phyloP scores from a whole-genome alignment of 2,888 invertebrate species.

The Lymantria dispar region DNA sequence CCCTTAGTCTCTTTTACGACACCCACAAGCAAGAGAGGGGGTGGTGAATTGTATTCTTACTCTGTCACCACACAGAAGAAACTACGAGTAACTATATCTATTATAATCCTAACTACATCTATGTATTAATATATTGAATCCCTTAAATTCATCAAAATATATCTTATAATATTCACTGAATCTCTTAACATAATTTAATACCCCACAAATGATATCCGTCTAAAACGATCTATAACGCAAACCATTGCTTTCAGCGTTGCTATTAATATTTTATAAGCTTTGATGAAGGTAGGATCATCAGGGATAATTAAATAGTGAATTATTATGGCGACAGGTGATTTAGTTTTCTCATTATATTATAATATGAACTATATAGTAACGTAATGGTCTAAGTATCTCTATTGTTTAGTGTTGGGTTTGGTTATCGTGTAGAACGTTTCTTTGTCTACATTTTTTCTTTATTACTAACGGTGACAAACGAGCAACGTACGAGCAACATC shows the following conservation, averaged over 20 bases:
- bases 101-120: too few species aligned
- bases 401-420: too few species aligned
- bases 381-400: too few species aligned
- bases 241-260: slow-evolving; percentile 32
- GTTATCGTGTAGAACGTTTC: too few species aligned
- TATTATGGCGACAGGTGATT: slow-evolving; percentile 47
- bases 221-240: slow-evolving; percentile 2
- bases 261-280: slow-evolving; percentile 50
- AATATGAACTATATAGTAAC: neutral
- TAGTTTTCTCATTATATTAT: slow-evolving; percentile 30
- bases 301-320: slow-evolving; percentile 50
- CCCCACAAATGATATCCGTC: slow-evolving; percentile 1
- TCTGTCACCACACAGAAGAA: too few species aligned
- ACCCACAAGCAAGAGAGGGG: too few species aligned
- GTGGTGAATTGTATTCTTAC: too few species aligned
- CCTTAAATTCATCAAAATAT: neutral
- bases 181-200: neutral
- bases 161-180: neutral
- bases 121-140: neutral
- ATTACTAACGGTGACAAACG: too few species aligned
- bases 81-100: too few species aligned
- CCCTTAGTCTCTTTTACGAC: too few species aligned
- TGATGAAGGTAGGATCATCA: slow-evolving; percentile 46
- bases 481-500: too few species aligned
- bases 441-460: too few species aligned